Evolutionary conservation across 2,797 vertebrate genomes (phyloP).

Genomic region (Enteromius mattozi): DNA sequence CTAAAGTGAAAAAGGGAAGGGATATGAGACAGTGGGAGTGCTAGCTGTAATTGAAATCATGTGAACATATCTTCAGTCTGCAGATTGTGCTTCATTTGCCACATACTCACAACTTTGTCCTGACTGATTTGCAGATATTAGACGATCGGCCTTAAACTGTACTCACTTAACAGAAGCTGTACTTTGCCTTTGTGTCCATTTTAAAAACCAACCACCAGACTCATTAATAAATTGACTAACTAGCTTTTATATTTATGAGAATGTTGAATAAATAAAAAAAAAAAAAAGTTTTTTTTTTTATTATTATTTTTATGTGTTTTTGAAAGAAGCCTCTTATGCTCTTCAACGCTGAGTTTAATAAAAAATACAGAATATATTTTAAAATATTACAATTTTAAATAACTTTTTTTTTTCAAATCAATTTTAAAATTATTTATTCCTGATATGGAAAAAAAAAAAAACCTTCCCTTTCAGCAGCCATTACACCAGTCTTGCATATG

Average conservation of each 20-base stretch:
- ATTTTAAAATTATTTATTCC: neutral
- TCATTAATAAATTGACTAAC: no score
- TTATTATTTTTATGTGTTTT: neutral
- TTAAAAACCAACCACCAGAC: no score
- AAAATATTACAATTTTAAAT: neutral
- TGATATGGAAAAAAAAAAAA: neutral
- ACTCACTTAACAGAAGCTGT: no score
- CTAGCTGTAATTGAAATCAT: neutral
- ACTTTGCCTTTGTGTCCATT: no score
- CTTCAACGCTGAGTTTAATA: neutral
- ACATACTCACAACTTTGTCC: neutral
- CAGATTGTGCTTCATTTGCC: neutral
- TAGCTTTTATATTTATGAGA: no score
- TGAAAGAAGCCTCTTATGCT: neutral
- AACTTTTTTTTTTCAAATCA: neutral
- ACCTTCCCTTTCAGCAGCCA: neutral
- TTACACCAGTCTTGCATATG: neutral
- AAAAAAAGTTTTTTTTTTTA: no score
- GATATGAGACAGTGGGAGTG: neutral
- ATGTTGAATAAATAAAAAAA: no score
- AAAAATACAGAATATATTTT: neutral
- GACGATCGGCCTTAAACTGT: no score
- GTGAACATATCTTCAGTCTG: neutral
- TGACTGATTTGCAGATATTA: neutral
- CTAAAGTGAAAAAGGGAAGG: slow-evolving; percentile 15